Conservation (phyloP, 2,888 invertebrate genomes). For the Lordiphosa andalusiaca region DNA sequence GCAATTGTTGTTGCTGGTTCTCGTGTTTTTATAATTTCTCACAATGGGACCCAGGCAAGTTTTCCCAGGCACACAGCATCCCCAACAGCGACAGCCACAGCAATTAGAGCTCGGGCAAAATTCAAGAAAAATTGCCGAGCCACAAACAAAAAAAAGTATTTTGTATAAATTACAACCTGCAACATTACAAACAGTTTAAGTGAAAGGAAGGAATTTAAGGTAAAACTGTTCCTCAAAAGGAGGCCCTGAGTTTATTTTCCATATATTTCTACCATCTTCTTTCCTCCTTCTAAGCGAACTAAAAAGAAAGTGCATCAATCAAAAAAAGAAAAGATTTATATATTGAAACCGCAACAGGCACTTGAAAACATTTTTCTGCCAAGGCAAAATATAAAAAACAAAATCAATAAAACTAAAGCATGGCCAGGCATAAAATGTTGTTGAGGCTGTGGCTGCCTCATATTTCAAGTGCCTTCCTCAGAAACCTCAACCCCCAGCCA, state of each 20-base stretch:
- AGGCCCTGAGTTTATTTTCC: no score
- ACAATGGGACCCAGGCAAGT: slow-evolving; percentile 32
- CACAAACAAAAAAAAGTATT: slow-evolving; percentile 25
- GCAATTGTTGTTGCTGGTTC: slow-evolving; percentile 30
- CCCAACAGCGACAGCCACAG: slow-evolving; percentile 53
- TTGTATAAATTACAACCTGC: slow-evolving; percentile 23
- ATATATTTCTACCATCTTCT: not conserved
- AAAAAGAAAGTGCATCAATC: slow-evolving; percentile 26
- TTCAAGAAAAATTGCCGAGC: slow-evolving; percentile 33
- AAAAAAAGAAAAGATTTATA: slow-evolving; percentile 10
- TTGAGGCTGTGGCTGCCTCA: slow-evolving; percentile 44
- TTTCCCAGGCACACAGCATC: slow-evolving; percentile 27
- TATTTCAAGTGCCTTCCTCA: slow-evolving; percentile 23
- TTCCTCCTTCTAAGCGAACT: not conserved
- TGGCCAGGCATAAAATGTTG: slow-evolving; percentile 39
- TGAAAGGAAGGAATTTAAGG: no score
- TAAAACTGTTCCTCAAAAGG: no score
- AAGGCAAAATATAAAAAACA: slow-evolving; percentile 17
- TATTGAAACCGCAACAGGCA: slow-evolving; percentile 38
- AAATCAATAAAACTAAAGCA: slow-evolving; percentile 62
- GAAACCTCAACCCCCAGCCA: not conserved
- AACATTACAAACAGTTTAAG: slow-evolving; percentile 14
- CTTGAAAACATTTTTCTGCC: slow-evolving; percentile 31
- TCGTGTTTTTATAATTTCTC: slow-evolving; percentile 47
- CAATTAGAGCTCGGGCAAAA: slow-evolving; percentile 51